These are phyloP conservation scores for Actenoides hombroni DNA, from an alignment of 2,113 vertebrate species.

Conservation along the genomic window DNA sequence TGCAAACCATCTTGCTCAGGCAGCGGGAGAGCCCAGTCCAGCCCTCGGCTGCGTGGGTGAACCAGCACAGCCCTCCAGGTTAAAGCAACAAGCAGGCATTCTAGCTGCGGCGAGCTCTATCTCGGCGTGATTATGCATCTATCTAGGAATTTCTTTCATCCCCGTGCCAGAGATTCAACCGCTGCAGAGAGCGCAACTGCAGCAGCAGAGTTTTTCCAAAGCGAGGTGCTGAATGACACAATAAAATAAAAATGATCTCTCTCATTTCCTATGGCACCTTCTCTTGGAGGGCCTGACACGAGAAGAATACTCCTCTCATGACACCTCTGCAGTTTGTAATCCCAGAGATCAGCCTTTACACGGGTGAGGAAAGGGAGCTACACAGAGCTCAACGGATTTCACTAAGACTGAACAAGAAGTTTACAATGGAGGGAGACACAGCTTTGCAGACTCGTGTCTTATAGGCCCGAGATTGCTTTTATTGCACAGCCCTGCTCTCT, in stretches of 20 bases:
- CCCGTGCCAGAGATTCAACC: background rate
- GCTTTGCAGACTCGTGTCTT: background rate
- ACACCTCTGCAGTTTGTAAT: background rate
- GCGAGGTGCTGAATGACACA: background rate
- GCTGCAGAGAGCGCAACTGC: background rate
- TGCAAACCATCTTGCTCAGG: background rate
- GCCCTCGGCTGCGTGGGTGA: background rate
- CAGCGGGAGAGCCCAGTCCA: background rate
- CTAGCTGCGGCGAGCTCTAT: background rate
- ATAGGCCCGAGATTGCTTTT: background rate
- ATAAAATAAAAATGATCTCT: background rate
- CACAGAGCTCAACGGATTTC: background rate
- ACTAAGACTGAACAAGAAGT: background rate
- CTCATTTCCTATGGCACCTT: background rate
- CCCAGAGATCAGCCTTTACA: background rate
- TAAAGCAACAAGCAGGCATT: background rate
- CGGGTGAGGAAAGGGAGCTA: background rate
- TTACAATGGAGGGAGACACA: accelerated
- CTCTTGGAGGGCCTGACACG: background rate
- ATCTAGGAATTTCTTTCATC: conserved; percentile 51
- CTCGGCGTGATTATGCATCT: background rate
- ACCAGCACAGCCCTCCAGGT: background rate
- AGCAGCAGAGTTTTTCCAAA: background rate
- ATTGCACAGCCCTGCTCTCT: background rate
- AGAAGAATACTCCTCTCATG: background rate